Base-by-base conservation (phyloP, 2,888 invertebrate genomes). In the Limnephilus marmoratus region DNA sequence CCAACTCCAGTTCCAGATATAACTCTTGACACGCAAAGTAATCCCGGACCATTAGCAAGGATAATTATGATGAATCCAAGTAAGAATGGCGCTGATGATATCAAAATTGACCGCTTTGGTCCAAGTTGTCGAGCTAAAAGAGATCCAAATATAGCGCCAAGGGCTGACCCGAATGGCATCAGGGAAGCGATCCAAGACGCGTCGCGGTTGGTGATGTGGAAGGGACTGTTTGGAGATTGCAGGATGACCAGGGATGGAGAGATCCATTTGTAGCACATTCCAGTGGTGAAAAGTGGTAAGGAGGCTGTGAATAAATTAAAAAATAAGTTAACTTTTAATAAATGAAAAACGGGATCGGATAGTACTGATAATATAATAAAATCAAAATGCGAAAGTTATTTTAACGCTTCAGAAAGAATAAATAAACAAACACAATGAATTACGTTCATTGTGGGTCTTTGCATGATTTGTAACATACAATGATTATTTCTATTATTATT, bases 221-320 rank as follows among this genome's bases (percentile, higher is more conserved):
- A 93, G 80, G 94, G 94, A 29, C 95, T 95, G 11, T 94, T 94
- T 7, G 94, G 88, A 9, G 94, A 94, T 93, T 95, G 95, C 88
- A 95, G 91, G 68, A 94, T 94, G 34, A 95, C 95, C 34, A 95
- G 93, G 3, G 94, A 94, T 80, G 95, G 95, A n/a, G 95, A 95
- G 13, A 95, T 95, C 95, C 95, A 95, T 15, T 95, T 95, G 91
- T 95, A 95, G 93, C 95, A 95, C 11, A 95, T 94, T 12, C 95
- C 95, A 7, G 94, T 90, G 15, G 89, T 90, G 82, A 94, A 93
- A 18, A 92, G 85, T n/a, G 92, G 90, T 34, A 94, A 49, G 18
- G 93, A 92, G 45, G 93, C 94, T 94, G 90, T 37, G 93, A 93
- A 90, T 4, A 92, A 89, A 90, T 91, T 91, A 82, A 91, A 90